Evolutionary conservation across 2,888 invertebrate species (phyloP).

Genomic region (Melinaea menophilus): DNA sequence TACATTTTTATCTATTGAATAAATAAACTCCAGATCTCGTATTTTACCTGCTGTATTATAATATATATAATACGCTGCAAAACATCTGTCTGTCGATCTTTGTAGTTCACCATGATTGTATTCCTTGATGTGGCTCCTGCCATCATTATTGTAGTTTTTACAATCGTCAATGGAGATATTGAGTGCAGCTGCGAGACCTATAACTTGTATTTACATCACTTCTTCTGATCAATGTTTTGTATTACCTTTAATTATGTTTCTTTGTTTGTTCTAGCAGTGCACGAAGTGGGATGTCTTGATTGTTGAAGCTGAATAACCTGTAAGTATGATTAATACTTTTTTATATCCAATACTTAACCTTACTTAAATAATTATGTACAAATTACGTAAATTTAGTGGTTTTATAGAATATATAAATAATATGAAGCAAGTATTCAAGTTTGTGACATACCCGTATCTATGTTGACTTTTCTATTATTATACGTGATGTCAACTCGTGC

Average conservation of each 20-base stretch:
- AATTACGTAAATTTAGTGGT: neutral
- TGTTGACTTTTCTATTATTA: constrained; percentile 19
- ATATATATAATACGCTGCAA: constrained; percentile 46
- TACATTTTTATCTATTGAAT: no score
- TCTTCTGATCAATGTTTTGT: constrained; percentile 1
- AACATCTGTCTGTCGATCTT: constrained; percentile 62
- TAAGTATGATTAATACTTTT: constrained; percentile 39
- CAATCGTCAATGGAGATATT: constrained; percentile 30
- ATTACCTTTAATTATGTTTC: constrained; percentile 29
- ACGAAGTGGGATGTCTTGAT: constrained; percentile 63
- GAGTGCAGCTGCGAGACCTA: constrained; percentile 31
- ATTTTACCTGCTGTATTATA: constrained; percentile 61
- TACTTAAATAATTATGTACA: neutral
- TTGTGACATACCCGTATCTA: constrained; percentile 5
- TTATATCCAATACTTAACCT: neutral
- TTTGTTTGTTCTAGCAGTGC: constrained; percentile 69
- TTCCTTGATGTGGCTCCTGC: constrained; percentile 39
- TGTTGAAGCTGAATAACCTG: constrained; percentile 54
- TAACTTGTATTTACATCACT: no score
- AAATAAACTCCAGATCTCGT: constrained; percentile 38
- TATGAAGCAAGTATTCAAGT: neutral
- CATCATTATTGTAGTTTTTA: constrained; percentile 36
- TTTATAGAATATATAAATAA: neutral
- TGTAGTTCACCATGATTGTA: constrained; percentile 48
- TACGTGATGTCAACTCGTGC: constrained; percentile 18